These are phyloP conservation scores for Dromaius novaehollandiae DNA, from an alignment of 2,113 vertebrate species.

Conservation along the genomic window DNA sequence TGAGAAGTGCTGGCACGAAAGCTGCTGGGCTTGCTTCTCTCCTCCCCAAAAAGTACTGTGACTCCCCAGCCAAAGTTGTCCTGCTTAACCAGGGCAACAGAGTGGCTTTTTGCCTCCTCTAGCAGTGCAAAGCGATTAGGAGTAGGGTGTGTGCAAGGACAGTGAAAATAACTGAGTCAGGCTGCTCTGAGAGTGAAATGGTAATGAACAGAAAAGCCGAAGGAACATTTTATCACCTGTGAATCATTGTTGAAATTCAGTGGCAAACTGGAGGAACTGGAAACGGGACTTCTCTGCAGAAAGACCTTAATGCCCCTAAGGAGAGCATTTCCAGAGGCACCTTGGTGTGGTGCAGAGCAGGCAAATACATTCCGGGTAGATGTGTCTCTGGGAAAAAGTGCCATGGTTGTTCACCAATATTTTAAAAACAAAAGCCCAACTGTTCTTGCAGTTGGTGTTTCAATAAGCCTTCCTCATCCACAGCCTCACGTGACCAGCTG, in stretches of 20 bases:
- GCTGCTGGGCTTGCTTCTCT: background rate
- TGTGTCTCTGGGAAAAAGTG: background rate
- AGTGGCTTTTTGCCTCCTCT: background rate
- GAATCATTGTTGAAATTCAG: background rate
- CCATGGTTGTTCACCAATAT: background rate
- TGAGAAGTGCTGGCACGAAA: background rate
- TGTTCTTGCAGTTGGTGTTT: background rate
- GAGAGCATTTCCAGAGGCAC: background rate
- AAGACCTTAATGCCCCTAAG: background rate
- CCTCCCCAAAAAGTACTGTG: background rate
- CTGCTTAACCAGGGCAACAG: background rate
- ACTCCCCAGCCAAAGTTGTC: background rate
- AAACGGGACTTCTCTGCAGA: background rate
- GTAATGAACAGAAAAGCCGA: background rate
- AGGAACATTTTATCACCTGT: background rate
- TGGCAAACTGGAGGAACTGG: background rate
- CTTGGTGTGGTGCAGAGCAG: background rate
- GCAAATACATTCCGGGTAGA: background rate
- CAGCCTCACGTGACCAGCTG: background rate
- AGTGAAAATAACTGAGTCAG: background rate
- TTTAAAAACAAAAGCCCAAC: background rate
- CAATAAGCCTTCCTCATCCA: background rate
- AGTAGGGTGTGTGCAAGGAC: background rate
- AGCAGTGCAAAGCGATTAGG: background rate
- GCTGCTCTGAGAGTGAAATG: background rate